Base-by-base conservation (phyloP, 2,113 vertebrate species). In the Manacus vitellinus region DNA sequence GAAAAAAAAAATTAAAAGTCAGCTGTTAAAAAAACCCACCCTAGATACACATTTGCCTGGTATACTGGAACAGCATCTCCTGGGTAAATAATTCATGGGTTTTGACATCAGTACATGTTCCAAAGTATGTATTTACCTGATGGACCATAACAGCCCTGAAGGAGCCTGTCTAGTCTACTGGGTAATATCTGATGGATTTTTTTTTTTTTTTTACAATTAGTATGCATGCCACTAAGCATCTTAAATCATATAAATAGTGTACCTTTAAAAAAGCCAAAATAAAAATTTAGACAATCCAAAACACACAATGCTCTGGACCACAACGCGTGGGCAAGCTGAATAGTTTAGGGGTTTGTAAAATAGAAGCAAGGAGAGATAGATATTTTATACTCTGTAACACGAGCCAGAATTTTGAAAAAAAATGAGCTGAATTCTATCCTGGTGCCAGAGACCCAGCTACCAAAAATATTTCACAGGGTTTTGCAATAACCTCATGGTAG, bases 111-210 rank as follows among this genome's bases (percentile, higher is more conserved):
- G 80, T 65, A 71, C 16, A 6, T 8, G 7, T 94, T 95, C 80
- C 93, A 91, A 94, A 88, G 39, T 87, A 87, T 80, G 86, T 92
- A 88, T 95, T 97, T 96, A 93, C 88, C 91, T 92, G 93, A 86
- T 72, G 89, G 89, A 93, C 85, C 91, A 74, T 84, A 94, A 82
- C 89, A 96, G 82, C 76, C 58, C 63, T 76, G 73, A 92, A 95
- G 79, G 78, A 97, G 89, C 62, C 92, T 62, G 46, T 86, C 78
- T 82, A 68, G 85, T 72, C 97, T 94, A 86, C 62, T 90, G 94
- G 75, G 92, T 89, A 96, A 95, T 90, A 88, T 67, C 85, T 58
- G 62, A 94, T 76, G 71, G 67, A 88, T 79, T 74, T 91, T 92
- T 27, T 51, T 25, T 51, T 52, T 82, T 72, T 92, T 92, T 96